Percentiles rank a stretch among this genome's conserved stretches.
Conservation (phyloP, 2,113 vertebrate genomes). For the Chlamydotis undulata region DNA sequence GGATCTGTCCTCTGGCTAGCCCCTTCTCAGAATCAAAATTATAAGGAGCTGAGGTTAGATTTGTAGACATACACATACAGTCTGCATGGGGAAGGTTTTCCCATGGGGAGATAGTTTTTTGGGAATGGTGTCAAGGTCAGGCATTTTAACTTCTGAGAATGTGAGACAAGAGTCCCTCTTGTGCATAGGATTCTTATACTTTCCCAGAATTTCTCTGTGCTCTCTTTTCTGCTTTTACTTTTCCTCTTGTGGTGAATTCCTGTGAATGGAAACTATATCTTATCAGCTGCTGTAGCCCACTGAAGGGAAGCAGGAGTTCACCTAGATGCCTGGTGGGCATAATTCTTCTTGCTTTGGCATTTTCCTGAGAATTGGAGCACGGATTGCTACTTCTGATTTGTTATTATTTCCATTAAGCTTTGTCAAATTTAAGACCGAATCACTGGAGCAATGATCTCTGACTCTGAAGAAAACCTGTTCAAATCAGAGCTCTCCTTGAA, state of each 20-base stretch:
- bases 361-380: not conserved
- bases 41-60: not conserved
- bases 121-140: not conserved
- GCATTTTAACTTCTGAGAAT: not conserved
- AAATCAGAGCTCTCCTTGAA: not conserved
- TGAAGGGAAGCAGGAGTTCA: not conserved
- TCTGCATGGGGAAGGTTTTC: not conserved
- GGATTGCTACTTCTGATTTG: not conserved
- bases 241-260: slow-evolving; percentile 6
- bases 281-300: not conserved
- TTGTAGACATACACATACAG: not conserved
- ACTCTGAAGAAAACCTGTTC: not conserved
- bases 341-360: not conserved
- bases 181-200: not conserved
- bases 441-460: not conserved
- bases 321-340: not conserved
- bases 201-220: not conserved
- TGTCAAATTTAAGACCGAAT: not conserved
- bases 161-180: not conserved
- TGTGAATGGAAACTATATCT: not conserved
- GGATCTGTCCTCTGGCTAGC: not conserved
- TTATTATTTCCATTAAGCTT: not conserved
- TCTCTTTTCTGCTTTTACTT: not conserved
- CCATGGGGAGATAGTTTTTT: not conserved
- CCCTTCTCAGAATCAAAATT: not conserved